phyloP scores from a whole-genome alignment of 2,113 vertebrate genomes.

The Diadophis punctatus region DNA sequence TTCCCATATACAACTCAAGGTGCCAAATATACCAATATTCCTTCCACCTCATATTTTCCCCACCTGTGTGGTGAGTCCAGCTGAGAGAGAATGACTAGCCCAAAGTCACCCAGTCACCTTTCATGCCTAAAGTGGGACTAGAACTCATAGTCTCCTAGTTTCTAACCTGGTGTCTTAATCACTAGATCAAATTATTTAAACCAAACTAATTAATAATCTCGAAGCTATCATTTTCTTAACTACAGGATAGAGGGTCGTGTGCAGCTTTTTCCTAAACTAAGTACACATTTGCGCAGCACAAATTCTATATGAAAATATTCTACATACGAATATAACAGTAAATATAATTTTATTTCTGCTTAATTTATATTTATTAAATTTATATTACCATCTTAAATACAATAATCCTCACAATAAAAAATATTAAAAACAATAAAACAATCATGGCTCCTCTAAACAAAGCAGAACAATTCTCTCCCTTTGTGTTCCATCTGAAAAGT shows the following conservation, averaged over 20 bases:
- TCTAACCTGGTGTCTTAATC: neutral
- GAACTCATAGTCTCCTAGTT: neutral
- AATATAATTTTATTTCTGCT: neutral
- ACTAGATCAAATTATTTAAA: neutral
- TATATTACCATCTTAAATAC: neutral
- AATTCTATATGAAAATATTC: neutral
- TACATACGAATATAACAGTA: neutral
- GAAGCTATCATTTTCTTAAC: neutral
- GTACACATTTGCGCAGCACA: neutral
- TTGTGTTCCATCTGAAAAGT: neutral
- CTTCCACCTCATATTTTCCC: neutral
- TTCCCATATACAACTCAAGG: neutral
- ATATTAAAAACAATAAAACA: neutral
- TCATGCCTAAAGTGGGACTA: neutral
- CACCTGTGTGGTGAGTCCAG: neutral
- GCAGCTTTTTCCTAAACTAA: neutral
- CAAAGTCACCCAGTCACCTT: neutral
- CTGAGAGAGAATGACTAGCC: neutral
- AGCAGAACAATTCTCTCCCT: neutral
- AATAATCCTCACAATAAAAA: neutral
- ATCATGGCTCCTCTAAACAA: neutral
- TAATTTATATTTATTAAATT: neutral
- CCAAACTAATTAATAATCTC: neutral
- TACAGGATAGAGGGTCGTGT: neutral
- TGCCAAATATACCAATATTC: neutral